Conservation (phyloP, 2,113 vertebrate species). For the Uria aalge region DNA sequence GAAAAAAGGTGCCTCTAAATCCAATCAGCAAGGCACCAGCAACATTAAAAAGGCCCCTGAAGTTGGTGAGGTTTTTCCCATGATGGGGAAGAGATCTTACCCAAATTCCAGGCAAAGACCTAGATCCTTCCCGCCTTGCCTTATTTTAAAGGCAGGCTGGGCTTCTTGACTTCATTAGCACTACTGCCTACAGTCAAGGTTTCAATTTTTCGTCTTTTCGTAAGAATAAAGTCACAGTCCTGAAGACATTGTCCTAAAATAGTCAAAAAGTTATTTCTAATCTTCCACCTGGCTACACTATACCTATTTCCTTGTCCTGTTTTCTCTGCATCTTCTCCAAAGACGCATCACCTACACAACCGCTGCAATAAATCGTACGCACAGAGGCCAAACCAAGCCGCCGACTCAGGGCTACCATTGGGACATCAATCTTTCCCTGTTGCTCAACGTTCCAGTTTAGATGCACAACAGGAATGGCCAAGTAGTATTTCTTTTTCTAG, state of each 20-base stretch:
- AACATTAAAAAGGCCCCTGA: neutral
- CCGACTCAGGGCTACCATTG: neutral
- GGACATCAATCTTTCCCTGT: neutral
- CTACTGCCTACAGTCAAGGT: neutral
- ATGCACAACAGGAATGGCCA: neutral
- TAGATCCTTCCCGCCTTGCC: neutral
- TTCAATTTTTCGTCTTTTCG: neutral
- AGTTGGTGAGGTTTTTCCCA: neutral
- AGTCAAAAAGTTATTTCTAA: neutral
- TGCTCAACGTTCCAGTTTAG: neutral
- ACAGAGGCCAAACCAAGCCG: neutral
- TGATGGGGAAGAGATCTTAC: neutral
- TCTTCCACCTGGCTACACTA: neutral
- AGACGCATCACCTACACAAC: neutral
- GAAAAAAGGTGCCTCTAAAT: neutral
- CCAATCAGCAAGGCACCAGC: neutral
- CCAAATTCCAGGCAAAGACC: neutral
- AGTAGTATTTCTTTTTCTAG: neutral
- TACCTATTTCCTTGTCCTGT: neutral
- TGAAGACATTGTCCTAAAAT: neutral
- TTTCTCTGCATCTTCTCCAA: neutral
- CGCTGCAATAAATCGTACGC: fast-evolving
- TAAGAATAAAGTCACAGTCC: neutral
- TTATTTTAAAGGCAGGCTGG: neutral
- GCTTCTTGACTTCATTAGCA: neutral